Evolutionary conservation across 2,888 invertebrate species (phyloP).

Genomic region (Hanleya hanleyi): DNA sequence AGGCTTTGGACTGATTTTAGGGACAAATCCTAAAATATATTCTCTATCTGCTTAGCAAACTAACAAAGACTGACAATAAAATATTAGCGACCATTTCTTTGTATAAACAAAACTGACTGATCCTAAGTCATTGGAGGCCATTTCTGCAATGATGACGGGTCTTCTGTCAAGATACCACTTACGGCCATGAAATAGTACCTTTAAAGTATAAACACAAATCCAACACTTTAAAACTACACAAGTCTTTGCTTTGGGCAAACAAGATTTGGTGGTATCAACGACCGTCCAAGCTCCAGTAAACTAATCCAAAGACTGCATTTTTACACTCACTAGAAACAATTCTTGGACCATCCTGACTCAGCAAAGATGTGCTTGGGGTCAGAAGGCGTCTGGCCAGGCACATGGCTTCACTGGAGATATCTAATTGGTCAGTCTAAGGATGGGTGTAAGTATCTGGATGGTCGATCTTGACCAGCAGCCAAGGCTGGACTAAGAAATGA

Average conservation of each 20-base stretch:
- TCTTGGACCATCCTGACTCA: too few relatives aligned
- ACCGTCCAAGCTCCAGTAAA: neutral
- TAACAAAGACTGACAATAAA: too few relatives aligned
- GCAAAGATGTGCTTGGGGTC: too few relatives aligned
- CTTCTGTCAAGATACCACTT: neutral
- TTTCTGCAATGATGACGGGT: neutral
- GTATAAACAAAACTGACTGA: too few relatives aligned
- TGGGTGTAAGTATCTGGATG: neutral
- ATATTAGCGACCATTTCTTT: too few relatives aligned
- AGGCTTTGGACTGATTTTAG: too few relatives aligned
- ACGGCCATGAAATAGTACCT: neutral
- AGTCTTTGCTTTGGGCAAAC: too few relatives aligned
- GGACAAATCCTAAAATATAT: too few relatives aligned
- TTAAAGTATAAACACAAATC: neutral
- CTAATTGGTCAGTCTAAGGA: neutral
- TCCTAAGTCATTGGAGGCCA: too few relatives aligned
- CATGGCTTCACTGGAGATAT: neutral
- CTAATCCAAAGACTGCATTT: neutral
- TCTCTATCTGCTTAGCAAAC: too few relatives aligned
- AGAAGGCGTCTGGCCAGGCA: neutral
- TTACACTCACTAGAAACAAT: too few relatives aligned
- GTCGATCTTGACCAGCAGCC: neutral
- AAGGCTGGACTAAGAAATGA: neutral
- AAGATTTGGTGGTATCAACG: too few relatives aligned
- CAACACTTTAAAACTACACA: neutral